phyloP scores from a whole-genome alignment of 2,888 invertebrate species.

The Myopa tessellatipennis region DNA sequence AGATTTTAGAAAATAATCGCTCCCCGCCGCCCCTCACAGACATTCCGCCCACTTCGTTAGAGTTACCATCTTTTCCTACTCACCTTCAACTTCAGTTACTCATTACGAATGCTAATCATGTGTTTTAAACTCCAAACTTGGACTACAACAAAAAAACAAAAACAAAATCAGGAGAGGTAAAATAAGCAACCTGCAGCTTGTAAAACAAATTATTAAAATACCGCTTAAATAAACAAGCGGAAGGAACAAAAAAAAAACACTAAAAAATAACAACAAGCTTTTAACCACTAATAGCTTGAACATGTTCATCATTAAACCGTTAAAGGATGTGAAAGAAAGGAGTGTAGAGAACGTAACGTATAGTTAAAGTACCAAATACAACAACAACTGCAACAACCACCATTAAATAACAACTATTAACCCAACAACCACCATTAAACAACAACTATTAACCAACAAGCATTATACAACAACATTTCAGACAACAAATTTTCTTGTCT shows the following conservation, averaged over 20 bases:
- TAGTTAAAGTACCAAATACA: no score
- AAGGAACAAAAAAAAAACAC: neutral
- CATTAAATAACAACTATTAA: no score
- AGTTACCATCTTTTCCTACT: no score
- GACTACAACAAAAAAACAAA: neutral
- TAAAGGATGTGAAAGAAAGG: slow-evolving; percentile 44
- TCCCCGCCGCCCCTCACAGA: neutral
- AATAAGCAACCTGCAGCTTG: slow-evolving; percentile 49
- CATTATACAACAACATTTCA: neutral
- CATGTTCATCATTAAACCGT: slow-evolving; percentile 52
- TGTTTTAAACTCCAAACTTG: neutral
- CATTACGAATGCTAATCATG: slow-evolving; percentile 22
- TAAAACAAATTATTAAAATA: slow-evolving; percentile 52
- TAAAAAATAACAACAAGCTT: slow-evolving; percentile 6
- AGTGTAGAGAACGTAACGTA: neutral
- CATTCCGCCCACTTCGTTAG: neutral
- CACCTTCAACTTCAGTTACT: neutral
- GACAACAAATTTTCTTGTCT: slow-evolving; percentile 26
- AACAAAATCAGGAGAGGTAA: slow-evolving; percentile 7
- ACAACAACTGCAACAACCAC: neutral
- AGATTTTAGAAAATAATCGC: no score
- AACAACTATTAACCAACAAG: no score
- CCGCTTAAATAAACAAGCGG: slow-evolving; percentile 27
- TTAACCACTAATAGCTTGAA: slow-evolving; percentile 49
- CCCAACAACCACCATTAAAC: neutral